phyloP scores from a whole-genome alignment of 2,888 invertebrate genomes.

The Eupithecia pulchellata region DNA sequence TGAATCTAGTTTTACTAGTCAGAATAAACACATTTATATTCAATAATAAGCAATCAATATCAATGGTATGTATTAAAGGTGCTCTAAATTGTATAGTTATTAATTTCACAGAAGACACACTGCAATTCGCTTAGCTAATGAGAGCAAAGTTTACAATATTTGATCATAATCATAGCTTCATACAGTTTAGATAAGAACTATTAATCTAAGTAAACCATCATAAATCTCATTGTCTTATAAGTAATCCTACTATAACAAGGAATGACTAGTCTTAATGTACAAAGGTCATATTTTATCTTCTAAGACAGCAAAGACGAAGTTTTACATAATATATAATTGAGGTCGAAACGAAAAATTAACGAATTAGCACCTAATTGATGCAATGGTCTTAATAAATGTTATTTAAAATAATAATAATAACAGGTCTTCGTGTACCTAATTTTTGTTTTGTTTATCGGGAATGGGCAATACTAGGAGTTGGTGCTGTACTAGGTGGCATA shows the following conservation, averaged over 20 bases:
- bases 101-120: not conserved
- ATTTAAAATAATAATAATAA: too few species aligned
- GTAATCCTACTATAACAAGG: not conserved
- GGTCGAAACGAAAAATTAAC: not conserved
- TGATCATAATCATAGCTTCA: not conserved
- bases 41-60: not conserved
- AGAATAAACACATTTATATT: not conserved
- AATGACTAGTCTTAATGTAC: slow-evolving; percentile 9
- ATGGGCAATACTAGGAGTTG: too few species aligned
- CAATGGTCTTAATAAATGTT: not conserved
- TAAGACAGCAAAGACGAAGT: not conserved
- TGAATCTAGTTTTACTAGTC: not conserved
- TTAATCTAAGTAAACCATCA: not conserved
- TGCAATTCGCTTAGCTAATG: not conserved
- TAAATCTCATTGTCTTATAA: not conserved
- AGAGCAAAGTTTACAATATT: not conserved
- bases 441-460: not conserved
- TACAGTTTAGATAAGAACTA: not conserved
- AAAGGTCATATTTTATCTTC: not conserved
- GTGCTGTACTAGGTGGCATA: too few species aligned
- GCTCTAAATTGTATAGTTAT: not conserved
- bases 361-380: not conserved
- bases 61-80: not conserved
- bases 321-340: slow-evolving; percentile 2
- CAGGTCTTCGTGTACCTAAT: not conserved